phyloP scores from a whole-genome alignment of 2,888 invertebrate genomes.

The Mesoligia furuncula region DNA sequence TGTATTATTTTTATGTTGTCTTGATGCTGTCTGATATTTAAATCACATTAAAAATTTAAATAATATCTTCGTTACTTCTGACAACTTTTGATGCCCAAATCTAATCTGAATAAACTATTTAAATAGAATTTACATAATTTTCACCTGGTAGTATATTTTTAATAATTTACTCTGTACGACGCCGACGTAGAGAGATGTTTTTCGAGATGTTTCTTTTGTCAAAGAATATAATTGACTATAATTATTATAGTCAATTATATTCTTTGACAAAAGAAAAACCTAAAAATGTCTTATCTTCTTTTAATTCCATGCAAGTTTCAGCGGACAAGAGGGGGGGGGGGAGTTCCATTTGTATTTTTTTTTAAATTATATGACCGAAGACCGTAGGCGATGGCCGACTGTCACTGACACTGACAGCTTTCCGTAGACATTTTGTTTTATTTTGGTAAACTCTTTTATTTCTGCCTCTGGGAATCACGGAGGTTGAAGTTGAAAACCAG shows the following conservation, averaged over 20 bases:
- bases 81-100: background rate
- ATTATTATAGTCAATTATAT: background rate
- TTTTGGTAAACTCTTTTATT: constrained; percentile 12
- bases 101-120: constrained; percentile 6
- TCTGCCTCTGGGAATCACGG: background rate
- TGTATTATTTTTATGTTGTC: background rate
- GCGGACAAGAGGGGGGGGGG: constrained; percentile 38
- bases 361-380: constrained; percentile 27
- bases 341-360: constrained; percentile 12
- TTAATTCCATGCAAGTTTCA: constrained; percentile 49
- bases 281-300: constrained; percentile 31
- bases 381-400: constrained; percentile 25
- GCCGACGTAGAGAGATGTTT: too few species aligned
- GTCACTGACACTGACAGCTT: constrained; percentile 42
- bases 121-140: background rate
- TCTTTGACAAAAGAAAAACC: background rate
- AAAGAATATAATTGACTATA: background rate
- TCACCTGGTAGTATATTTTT: background rate
- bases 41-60: background rate
- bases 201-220: background rate
- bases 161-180: too few species aligned
- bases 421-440: constrained; percentile 15
- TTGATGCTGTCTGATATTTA: background rate
- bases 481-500: background rate
- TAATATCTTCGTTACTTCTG: background rate